Percentiles rank a stretch among this genome's conserved stretches.
These are phyloP conservation scores for Epizoanthus scotinus DNA, from an alignment of 92 coral and sea anemone species.

Conservation along the genomic window DNA sequence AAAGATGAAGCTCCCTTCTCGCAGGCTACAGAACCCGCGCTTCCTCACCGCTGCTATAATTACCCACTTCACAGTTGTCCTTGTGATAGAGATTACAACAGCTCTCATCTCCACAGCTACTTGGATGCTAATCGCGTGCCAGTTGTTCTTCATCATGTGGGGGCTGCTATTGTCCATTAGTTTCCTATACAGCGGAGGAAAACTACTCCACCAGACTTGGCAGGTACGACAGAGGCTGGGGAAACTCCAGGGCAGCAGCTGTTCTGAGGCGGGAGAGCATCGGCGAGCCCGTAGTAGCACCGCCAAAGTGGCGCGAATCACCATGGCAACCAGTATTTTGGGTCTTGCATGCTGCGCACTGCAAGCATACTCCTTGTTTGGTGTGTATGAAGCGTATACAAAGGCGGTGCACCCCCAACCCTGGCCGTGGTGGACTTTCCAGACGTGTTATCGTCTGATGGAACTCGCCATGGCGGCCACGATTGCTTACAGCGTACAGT, in stretches of 20 bases:
- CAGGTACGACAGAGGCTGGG: conserved; percentile 42
- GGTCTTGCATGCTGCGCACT: conserved; percentile 74
- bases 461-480: conserved; percentile 68
- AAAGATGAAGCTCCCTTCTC: conserved; percentile 59
- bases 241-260: conserved; percentile 14
- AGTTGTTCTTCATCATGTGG: conserved; percentile 84
- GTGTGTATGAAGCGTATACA: conserved; percentile 57
- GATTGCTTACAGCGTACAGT: conserved; percentile 69
- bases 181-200: conserved; percentile 86
- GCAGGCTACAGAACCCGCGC: conserved; percentile 60
- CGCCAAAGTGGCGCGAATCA: conserved; percentile 72
- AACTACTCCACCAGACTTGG: conserved; percentile 38
- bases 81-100: conserved; percentile 63
- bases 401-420: conserved; percentile 57
- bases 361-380: conserved; percentile 69
- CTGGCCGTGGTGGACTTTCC: conserved; percentile 81
- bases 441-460: conserved; percentile 62
- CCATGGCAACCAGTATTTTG: conserved; percentile 59
- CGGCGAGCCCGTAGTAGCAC: conserved; percentile 29
- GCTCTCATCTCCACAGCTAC: conserved; percentile 52
- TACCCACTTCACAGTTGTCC: conserved; percentile 66
- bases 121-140: conserved; percentile 78
- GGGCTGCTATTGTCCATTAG: conserved; percentile 70
- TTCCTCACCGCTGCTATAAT: conserved; percentile 66
- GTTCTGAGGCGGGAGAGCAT: not conserved